These are phyloP conservation scores for Ptychochromis oligacanthus DNA, from an alignment of 2,113 vertebrate species.

Conservation along the genomic window DNA sequence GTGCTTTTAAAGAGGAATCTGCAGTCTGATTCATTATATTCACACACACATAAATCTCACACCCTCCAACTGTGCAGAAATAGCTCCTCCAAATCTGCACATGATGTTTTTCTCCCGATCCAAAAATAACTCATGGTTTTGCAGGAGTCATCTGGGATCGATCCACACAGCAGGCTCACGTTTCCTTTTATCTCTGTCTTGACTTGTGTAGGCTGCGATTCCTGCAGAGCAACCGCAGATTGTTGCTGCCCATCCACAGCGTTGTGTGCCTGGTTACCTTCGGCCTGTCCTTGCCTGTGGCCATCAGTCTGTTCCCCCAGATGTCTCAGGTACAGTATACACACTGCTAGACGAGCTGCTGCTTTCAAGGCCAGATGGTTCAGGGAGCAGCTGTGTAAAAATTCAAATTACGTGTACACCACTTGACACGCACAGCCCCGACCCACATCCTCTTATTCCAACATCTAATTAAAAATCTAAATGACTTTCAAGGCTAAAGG, in stretches of 20 bases:
- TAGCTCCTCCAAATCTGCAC: conserved; percentile 26
- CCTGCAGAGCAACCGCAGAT: conserved; percentile 86
- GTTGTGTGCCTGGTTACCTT: conserved; percentile 95
- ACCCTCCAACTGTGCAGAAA: conserved; percentile 35
- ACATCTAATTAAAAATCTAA: conserved; percentile 8
- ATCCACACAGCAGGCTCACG: conserved; percentile 22
- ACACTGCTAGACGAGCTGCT: background rate
- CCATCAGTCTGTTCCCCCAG: conserved; percentile 99
- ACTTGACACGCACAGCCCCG: conserved; percentile 34
- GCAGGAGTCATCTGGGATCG: conserved; percentile 33
- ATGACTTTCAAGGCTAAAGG: conserved; percentile 15
- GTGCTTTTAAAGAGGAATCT: background rate
- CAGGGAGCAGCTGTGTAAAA: conserved; percentile 51
- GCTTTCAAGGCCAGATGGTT: conserved; percentile 41
- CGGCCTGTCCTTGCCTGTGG: conserved; percentile 93
- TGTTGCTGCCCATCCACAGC: conserved; percentile 93
- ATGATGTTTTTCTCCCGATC: conserved; percentile 25
- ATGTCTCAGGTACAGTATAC: conserved; percentile 90
- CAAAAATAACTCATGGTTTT: conserved; percentile 53
- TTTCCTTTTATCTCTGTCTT: conserved; percentile 14
- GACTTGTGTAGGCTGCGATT: conserved; percentile 82
- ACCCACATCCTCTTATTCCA: conserved; percentile 3
- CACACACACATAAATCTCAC: conserved; percentile 17
- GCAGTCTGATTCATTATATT: conserved; percentile 21
- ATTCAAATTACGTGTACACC: conserved; percentile 57